phyloP scores from a whole-genome alignment of 2,888 invertebrate genomes.

The Stramonita haemastoma region DNA sequence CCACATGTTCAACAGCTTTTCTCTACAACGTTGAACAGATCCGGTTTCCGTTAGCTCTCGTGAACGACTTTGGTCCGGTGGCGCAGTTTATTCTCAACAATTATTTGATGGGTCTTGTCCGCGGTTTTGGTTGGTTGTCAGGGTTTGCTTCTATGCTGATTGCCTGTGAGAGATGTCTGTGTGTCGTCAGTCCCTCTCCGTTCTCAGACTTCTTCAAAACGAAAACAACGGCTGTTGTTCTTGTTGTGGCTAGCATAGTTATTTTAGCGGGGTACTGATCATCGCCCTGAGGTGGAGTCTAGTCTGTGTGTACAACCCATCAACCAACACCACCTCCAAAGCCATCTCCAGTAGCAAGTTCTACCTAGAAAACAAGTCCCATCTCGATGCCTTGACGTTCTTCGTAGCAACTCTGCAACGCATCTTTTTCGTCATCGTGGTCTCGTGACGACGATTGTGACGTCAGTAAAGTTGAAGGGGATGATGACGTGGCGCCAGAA shows the following conservation, averaged over 20 bases:
- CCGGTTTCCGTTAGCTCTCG: not conserved
- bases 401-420: not conserved
- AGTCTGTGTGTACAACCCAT: not conserved
- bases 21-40: not conserved
- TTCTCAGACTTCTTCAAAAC: not conserved
- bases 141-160: conserved; percentile 5
- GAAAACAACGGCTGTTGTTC: not conserved
- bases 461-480: conserved; percentile 8
- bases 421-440: not conserved
- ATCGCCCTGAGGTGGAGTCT: conserved; percentile 12
- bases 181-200: conserved; percentile 17
- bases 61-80: not conserved
- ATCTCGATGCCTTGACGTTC: not conserved
- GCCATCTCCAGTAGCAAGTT: not conserved
- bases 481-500: not conserved
- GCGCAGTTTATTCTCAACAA: not conserved
- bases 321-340: not conserved
- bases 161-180: conserved; percentile 2
- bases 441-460: conserved; percentile 7
- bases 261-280: not conserved
- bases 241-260: not conserved
- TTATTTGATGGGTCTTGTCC: not conserved
- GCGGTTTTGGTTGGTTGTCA: not conserved
- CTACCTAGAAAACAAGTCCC: not conserved
- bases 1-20: not conserved